Evolutionary conservation across 2,113 vertebrate species (phyloP).

Genomic region (Dromaius novaehollandiae): DNA sequence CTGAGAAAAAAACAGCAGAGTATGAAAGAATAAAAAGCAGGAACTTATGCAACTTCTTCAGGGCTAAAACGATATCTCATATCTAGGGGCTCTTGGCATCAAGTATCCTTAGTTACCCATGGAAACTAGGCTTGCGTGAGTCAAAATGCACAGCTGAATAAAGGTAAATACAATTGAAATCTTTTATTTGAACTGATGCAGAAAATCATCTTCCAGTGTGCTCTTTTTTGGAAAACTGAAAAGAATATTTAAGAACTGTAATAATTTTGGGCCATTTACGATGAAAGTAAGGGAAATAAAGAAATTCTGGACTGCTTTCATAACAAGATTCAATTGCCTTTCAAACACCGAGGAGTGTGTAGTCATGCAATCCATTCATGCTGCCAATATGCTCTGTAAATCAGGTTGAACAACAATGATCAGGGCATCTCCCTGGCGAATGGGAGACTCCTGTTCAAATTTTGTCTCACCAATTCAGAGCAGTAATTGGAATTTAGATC

Average conservation of each 20-base stretch:
- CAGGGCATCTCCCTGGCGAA: neutral
- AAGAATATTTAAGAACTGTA: neutral
- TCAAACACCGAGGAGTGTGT: neutral
- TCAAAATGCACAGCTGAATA: neutral
- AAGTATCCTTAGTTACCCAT: neutral
- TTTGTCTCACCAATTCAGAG: neutral
- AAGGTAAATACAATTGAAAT: conserved; percentile 31
- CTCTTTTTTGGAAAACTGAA: neutral
- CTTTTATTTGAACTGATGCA: neutral
- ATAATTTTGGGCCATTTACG: neutral
- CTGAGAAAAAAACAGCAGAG: neutral
- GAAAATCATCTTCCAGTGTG: neutral
- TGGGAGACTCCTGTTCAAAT: neutral
- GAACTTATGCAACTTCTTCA: neutral
- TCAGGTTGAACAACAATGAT: neutral
- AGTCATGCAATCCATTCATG: neutral
- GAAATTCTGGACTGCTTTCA: neutral
- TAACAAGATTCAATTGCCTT: neutral
- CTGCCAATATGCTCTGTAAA: neutral
- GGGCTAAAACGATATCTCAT: neutral
- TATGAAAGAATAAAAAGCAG: neutral
- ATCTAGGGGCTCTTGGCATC: conserved; percentile 9
- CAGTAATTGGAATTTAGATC: neutral
- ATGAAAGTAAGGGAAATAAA: neutral
- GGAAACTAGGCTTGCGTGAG: conserved; percentile 43